A percentile compares a stretch with the other conserved stretches of the same genome.
Evolutionary conservation across 2,888 invertebrate species (phyloP).

Genomic region (Dolichopus griseipennis): DNA sequence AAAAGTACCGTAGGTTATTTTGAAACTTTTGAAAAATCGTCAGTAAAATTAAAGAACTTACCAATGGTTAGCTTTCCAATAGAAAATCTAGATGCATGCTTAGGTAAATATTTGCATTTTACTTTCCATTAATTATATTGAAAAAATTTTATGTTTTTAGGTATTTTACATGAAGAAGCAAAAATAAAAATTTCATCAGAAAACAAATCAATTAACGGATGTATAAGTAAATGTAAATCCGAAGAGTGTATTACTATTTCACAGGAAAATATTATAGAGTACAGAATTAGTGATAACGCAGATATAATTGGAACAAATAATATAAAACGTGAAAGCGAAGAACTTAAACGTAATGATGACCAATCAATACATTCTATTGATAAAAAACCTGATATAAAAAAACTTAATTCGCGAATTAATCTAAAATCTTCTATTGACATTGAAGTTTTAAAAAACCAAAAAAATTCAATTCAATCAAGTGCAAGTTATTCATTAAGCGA

Average conservation of each 20-base stretch:
- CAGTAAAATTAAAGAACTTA: background rate
- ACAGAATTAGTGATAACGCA: background rate
- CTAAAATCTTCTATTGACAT: background rate
- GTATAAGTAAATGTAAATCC: no score
- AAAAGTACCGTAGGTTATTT: constrained; percentile 14
- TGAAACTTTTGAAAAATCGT: constrained; percentile 18
- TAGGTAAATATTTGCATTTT: background rate
- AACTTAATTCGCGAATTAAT: background rate
- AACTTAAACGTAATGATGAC: no score
- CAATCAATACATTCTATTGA: no score
- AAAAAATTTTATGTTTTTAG: background rate
- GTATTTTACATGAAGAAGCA: background rate
- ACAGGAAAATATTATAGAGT: background rate
- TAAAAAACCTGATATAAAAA: no score
- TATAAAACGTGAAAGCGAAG: no score
- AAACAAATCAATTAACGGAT: background rate
- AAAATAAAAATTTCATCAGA: background rate
- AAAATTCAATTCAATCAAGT: background rate
- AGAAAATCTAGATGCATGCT: background rate
- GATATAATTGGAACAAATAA: background rate
- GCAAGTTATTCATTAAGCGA: background rate
- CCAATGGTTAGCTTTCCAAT: no score
- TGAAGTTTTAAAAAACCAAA: no score
- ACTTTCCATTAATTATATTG: no score
- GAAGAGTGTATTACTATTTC: background rate